Evolutionary conservation across 2,113 vertebrate genomes (phyloP).

Genomic region (Platysteira castanea): DNA sequence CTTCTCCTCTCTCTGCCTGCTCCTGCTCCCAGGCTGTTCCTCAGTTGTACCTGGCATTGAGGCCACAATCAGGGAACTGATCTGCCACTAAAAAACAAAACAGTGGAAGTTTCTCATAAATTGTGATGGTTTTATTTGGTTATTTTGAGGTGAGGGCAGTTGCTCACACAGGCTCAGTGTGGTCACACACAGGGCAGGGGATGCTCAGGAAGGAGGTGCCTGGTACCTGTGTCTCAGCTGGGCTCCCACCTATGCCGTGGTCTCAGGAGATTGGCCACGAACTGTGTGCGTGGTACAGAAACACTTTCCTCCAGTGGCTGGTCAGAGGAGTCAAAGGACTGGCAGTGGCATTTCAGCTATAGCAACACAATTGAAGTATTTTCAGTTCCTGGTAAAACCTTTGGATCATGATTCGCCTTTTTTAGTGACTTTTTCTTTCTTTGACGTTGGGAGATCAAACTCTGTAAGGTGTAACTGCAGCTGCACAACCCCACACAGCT

Average conservation of each 20-base stretch:
- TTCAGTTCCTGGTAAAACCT: not conserved
- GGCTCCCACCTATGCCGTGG: rapidly evolving
- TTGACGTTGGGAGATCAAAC: not conserved
- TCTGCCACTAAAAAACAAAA: not conserved
- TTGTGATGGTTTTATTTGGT: not conserved
- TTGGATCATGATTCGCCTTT: not conserved
- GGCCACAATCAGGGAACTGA: rapidly evolving
- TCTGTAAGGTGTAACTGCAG: not conserved
- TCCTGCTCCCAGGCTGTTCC: not conserved
- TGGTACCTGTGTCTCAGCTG: not conserved
- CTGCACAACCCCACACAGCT: not conserved
- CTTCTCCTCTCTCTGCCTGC: not conserved
- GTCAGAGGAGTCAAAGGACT: not conserved
- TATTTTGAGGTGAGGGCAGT: not conserved
- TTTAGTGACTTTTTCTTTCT: not conserved
- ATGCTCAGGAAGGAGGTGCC: not conserved
- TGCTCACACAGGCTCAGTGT: not conserved
- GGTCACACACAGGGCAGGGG: not conserved
- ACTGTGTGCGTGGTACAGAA: not conserved
- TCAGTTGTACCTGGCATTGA: too few species aligned
- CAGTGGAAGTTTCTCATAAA: not conserved
- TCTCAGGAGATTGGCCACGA: not conserved
- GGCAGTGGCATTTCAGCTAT: not conserved
- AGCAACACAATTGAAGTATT: not conserved
- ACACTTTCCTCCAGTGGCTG: rapidly evolving